A percentile compares a stretch with the other conserved stretches of the same genome.
These are phyloP conservation scores for Mythimna pallens DNA, from an alignment of 2,888 invertebrate species.

Conservation along the genomic window DNA sequence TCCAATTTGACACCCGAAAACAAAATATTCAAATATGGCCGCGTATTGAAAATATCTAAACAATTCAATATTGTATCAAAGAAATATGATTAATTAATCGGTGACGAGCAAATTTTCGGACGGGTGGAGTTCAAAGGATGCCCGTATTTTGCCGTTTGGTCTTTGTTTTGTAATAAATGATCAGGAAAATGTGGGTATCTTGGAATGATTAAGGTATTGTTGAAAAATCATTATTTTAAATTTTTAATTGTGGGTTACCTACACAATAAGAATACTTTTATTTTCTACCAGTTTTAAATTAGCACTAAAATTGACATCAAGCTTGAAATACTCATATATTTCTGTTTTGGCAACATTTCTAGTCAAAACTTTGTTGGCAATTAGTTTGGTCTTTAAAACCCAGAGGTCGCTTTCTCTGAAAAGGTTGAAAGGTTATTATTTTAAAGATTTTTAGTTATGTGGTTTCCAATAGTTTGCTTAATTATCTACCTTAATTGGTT, in stretches of 20 bases:
- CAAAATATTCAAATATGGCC: constrained; percentile 35
- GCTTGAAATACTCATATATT: too few species aligned
- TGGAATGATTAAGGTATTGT: background rate
- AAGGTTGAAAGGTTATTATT: too few species aligned
- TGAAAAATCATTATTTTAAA: background rate
- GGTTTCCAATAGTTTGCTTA: too few species aligned
- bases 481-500: too few species aligned
- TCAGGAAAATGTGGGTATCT: constrained; percentile 37
- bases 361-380: too few species aligned
- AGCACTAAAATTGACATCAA: too few species aligned
- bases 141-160: constrained; percentile 39
- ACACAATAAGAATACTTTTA: too few species aligned
- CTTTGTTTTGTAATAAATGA: constrained; percentile 51
- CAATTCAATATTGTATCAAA: constrained; percentile 50
- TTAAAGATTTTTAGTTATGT: too few species aligned
- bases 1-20: constrained; percentile 37
- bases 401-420: too few species aligned
- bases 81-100: constrained; percentile 63
- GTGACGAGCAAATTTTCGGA: constrained; percentile 43
- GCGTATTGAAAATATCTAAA: constrained; percentile 25
- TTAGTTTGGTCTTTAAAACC: too few species aligned
- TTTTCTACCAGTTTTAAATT: too few species aligned
- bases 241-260: background rate
- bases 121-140: constrained; percentile 45
- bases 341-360: too few species aligned